Evolutionary conservation across 2,888 invertebrate species (phyloP).

Genomic region (Cylloceria caligata): DNA sequence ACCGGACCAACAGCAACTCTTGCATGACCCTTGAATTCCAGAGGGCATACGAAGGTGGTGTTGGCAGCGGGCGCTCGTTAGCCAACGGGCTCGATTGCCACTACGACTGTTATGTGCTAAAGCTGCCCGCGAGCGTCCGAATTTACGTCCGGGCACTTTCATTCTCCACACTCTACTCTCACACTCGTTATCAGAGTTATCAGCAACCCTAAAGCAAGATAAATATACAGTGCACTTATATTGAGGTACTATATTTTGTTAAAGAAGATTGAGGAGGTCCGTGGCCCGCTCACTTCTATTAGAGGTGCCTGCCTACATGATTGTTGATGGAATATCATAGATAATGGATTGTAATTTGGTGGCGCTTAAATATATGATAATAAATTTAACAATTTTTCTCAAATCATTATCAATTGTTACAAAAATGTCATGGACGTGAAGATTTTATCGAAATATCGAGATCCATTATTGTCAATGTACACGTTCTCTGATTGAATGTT

Average conservation of each 20-base stretch:
- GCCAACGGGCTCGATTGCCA: conserved; percentile 62
- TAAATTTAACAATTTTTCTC: neutral
- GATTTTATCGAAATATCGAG: neutral
- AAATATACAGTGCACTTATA: conserved; percentile 53
- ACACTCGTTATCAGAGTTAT: conserved; percentile 66
- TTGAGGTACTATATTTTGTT: conserved; percentile 23
- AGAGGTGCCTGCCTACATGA: neutral
- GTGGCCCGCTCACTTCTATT: neutral
- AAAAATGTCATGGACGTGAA: neutral
- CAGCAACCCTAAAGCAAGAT: conserved; percentile 63
- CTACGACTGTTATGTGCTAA: conserved; percentile 61
- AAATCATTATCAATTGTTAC: neutral
- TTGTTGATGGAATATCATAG: neutral
- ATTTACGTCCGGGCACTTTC: conserved; percentile 62
- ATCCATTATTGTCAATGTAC: no score
- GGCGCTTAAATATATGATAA: neutral
- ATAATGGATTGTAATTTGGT: neutral
- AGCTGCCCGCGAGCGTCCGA: conserved; percentile 58
- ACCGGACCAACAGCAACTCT: conserved; percentile 57
- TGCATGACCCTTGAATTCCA: conserved; percentile 67
- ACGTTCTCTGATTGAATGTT: no score
- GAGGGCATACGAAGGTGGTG: conserved; percentile 37
- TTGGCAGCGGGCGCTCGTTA: conserved; percentile 58
- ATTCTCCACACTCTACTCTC: conserved; percentile 63
- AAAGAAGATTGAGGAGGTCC: conserved; percentile 9